phyloP scores from a whole-genome alignment of 1,140 invertebrate genomes.

The Sitodiplosis mosellana region DNA sequence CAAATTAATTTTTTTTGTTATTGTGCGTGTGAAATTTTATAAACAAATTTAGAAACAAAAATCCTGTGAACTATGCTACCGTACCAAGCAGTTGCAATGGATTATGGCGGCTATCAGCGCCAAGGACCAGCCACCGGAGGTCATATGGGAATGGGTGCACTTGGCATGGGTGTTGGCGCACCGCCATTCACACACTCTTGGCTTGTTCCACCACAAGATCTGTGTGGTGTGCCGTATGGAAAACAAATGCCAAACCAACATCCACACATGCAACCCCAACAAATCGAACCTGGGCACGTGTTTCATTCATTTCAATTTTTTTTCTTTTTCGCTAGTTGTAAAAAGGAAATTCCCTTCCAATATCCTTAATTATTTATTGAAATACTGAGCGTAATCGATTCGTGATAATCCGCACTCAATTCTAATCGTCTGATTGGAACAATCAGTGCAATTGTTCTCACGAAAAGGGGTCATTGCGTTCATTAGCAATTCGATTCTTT shows the following conservation, averaged over 20 bases:
- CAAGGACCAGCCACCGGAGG: slow-evolving; percentile 42
- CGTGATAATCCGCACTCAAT: too few relatives aligned
- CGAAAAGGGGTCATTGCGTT: too few relatives aligned
- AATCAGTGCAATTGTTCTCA: too few relatives aligned
- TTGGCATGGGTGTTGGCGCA: slow-evolving; percentile 32
- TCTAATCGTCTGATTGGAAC: too few relatives aligned
- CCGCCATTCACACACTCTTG: slow-evolving; percentile 73
- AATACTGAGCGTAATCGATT: neutral
- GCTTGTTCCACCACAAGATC: slow-evolving; percentile 75
- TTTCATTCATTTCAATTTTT: slow-evolving; percentile 38
- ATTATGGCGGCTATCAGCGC: slow-evolving; percentile 66
- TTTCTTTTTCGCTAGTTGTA: slow-evolving; percentile 20
- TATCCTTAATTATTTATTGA: neutral
- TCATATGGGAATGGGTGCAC: slow-evolving; percentile 34
- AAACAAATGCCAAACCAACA: slow-evolving; percentile 45
- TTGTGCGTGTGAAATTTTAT: too few relatives aligned
- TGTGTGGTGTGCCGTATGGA: slow-evolving; percentile 63
- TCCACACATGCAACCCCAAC: slow-evolving; percentile 27
- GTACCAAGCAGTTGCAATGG: slow-evolving; percentile 73
- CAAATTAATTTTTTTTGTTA: too few relatives aligned
- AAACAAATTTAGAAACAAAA: neutral
- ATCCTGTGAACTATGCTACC: slow-evolving; percentile 46
- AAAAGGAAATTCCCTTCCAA: neutral
- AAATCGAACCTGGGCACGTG: slow-evolving; percentile 81
- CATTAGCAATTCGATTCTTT: too few relatives aligned